These are phyloP conservation scores for Solenopsis fugax DNA, from an alignment of 1,140 invertebrate species.

Conservation along the genomic window DNA sequence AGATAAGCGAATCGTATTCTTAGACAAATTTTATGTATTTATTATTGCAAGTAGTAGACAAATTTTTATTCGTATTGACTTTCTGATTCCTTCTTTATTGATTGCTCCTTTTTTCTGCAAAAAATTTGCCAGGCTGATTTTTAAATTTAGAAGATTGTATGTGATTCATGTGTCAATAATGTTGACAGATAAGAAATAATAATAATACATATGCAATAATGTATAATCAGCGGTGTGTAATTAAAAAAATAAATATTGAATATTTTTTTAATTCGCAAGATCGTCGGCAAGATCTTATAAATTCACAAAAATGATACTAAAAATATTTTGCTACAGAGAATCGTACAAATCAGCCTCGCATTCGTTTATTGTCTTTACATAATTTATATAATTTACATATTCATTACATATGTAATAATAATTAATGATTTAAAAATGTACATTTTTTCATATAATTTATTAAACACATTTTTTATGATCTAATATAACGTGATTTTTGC, in stretches of 20 bases:
- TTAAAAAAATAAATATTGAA: constrained; percentile 27
- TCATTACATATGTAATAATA: constrained; percentile 67
- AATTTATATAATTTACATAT: constrained; percentile 26
- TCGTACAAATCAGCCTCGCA: constrained; percentile 73
- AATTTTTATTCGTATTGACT: constrained; percentile 71
- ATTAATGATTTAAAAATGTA: constrained; percentile 68
- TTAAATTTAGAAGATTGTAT: constrained; percentile 72
- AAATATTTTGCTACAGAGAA: constrained; percentile 67
- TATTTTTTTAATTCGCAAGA: constrained; percentile 26
- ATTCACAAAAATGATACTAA: background rate
- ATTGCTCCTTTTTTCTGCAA: constrained; percentile 19
- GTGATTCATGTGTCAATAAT: constrained; percentile 35
- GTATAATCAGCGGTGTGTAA: constrained; percentile 9
- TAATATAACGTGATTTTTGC: constrained; percentile 67
- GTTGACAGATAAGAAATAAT: constrained; percentile 22
- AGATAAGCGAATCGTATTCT: constrained; percentile 77
- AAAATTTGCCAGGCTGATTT: constrained; percentile 74
- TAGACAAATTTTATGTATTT: constrained; percentile 75
- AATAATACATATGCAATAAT: constrained; percentile 46
- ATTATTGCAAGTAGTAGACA: constrained; percentile 78
- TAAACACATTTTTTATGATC: constrained; percentile 70
- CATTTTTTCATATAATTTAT: constrained; percentile 78
- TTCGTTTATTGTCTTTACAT: constrained; percentile 62
- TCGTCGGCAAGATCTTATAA: background rate
- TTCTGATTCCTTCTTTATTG: background rate